Base-by-base conservation (phyloP, 2,888 invertebrate species). In the Hypselothyrea guttata region DNA sequence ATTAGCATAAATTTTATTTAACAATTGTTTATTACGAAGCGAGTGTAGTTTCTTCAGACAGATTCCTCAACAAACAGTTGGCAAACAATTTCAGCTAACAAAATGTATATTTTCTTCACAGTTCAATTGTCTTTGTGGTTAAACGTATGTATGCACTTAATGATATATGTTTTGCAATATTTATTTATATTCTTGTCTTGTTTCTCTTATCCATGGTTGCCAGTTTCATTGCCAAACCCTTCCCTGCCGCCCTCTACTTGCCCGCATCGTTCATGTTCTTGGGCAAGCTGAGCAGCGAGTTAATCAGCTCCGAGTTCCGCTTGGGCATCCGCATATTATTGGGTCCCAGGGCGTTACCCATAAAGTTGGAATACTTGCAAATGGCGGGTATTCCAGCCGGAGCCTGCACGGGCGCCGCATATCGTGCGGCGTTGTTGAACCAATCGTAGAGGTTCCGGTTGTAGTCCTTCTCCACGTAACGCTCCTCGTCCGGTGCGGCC, bases 261-360 rank as follows among this genome's bases (percentile, higher is more conserved):
- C 95, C 95, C 35, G 94, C 95, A 54, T 94, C 93, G 77, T 93
- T 93, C 92, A 95, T 92, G 62, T 92, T 93, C 83, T 94, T 94
- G 7, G 95, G 95, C 44, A 95, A 88, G n/a, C 93, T 93, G 33
- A 95, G 90, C n/a, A 95, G 91, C 0, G 95, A 93, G 86, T 94
- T 95, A 73, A 94, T 95, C 5, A 94, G 89, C 82, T 95, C 94
- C 0, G 94, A 94, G 79, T 94, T 94, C 4, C 94, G 91, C 79
- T 94, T 94, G 65, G 91, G 91, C 78, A 88, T 93, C 65, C 91
- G 91, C 65, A 89, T 71, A 15, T 82, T 75, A 15, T 47, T 55
- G 27, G 30, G 18, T 4, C 57, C 47, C 9, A 87, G 41, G 7
- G 78, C 66, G 58, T 87, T 89, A 12, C 58, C 71, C 45, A 65